A percentile compares a stretch with the other conserved stretches of the same genome.
Evolutionary conservation across 2,888 invertebrate species (phyloP).

Genomic region (Bimastos eiseni): DNA sequence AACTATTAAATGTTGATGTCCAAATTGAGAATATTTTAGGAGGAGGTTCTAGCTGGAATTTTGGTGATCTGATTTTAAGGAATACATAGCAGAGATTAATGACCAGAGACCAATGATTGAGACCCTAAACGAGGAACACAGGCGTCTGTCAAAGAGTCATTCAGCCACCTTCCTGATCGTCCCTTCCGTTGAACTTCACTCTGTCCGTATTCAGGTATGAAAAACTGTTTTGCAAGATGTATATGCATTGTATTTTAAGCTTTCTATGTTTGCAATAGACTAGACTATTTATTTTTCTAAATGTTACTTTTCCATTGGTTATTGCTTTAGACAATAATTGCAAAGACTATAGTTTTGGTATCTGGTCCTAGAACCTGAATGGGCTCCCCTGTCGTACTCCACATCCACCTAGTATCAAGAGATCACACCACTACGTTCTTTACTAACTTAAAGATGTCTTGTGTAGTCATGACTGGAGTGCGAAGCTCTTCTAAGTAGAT

Average conservation of each 20-base stretch:
- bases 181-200: background rate
- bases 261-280: conserved; percentile 8
- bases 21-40: background rate
- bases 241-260: background rate
- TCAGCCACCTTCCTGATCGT: background rate
- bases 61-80: background rate
- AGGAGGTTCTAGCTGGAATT: background rate
- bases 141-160: background rate
- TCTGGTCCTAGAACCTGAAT: too few relatives aligned
- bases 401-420: too few relatives aligned
- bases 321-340: too few relatives aligned
- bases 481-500: too few relatives aligned
- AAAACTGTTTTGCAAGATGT: background rate
- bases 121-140: background rate
- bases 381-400: too few relatives aligned
- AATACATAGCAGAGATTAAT: background rate
- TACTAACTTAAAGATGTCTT: too few relatives aligned
- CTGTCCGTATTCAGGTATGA: background rate
- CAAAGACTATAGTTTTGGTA: too few relatives aligned
- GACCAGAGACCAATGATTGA: background rate
- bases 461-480: too few relatives aligned
- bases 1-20: background rate
- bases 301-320: too few relatives aligned
- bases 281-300: background rate
- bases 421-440: too few relatives aligned